Evolutionary conservation across 2,113 vertebrate species (phyloP), one percentile per base, ranked within the genome.

Genomic region (Oreochromis tanganicae): DNA sequence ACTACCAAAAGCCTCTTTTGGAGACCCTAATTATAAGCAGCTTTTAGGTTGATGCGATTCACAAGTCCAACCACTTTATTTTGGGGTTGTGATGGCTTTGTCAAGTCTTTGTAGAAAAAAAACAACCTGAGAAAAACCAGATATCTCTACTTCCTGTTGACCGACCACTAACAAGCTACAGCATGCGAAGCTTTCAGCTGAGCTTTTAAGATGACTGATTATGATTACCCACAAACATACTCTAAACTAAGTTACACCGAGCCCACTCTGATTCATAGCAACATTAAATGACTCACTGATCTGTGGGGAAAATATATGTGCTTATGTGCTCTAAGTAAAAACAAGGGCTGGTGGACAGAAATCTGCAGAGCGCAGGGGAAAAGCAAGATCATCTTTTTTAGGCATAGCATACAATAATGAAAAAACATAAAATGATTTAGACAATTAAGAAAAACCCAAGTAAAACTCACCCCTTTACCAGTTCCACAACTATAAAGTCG

Each of bases 401-500:
- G 9, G 4, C 14, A 48, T 48, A 48, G 68, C 41, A 29, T 17
- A 29, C 68, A 32, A 32, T 50, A 29, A 11, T 32, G 27, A 19
- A 50, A 29, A 46, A 78, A 11, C 36, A 61, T n/a, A 29, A 17
- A 54, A 43, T 7, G 4, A 68, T 48, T 46, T 19, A 68, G 11
- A 59, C 5, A 46, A 2, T 86, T 7, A 36, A 13, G 19, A 68
- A 13, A 21, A 21, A 68, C 11, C n/a, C 6, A 29, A 75, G 24
- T 32, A 8, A 13, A 46, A 90, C 98, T 96, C 93, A 99, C 98
- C 98, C 98, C 83, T 99, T 99, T 50, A 99, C 98, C 32, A 99
- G 96, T 92, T 99, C 98, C 55, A 99, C 98, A 3, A 98, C 98
- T 4, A 99, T 98, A 88, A 99, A 99, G 94, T 99, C 98, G 2